Evolutionary conservation across 2,113 vertebrate species (phyloP).

Genomic region (Chamaetylas fuelleborni): DNA sequence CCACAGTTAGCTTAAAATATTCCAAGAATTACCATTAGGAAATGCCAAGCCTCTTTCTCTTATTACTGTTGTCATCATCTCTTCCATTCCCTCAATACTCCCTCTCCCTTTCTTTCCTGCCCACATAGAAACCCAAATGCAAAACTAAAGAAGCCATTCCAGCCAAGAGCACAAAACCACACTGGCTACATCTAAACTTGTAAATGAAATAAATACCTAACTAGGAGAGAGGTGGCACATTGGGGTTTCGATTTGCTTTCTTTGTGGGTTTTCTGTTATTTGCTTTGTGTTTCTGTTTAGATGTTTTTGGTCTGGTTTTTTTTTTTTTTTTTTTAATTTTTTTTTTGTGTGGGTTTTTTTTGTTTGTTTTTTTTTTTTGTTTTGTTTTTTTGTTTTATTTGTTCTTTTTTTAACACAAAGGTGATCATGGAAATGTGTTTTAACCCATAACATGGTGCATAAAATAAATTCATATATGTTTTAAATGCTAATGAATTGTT

Average conservation of each 20-base stretch:
- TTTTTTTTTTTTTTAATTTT: too few relatives aligned
- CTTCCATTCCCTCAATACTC: neutral
- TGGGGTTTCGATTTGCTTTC: rapidly evolving
- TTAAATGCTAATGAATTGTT: neutral
- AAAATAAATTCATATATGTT: neutral
- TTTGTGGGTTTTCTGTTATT: neutral
- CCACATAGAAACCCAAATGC: neutral
- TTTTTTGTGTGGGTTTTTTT: too few relatives aligned
- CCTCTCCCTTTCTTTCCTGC: neutral
- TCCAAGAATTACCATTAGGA: neutral
- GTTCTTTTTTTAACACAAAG: neutral
- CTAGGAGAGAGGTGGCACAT: rapidly evolving
- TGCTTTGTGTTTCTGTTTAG: neutral
- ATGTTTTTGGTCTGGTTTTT: neutral
- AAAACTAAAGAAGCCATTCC: neutral
- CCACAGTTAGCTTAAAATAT: neutral
- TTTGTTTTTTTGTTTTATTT: too few relatives aligned
- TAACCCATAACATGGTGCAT: neutral
- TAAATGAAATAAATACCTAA: neutral
- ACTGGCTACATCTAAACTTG: neutral
- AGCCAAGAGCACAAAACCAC: neutral
- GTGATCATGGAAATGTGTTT: neutral
- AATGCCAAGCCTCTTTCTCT: neutral
- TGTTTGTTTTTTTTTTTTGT: too few relatives aligned
- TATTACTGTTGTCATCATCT: neutral